A percentile compares a stretch with the other conserved stretches of the same genome.
phyloP scores from a whole-genome alignment of 2,888 invertebrate species.

The Xanthorhoe designata region DNA sequence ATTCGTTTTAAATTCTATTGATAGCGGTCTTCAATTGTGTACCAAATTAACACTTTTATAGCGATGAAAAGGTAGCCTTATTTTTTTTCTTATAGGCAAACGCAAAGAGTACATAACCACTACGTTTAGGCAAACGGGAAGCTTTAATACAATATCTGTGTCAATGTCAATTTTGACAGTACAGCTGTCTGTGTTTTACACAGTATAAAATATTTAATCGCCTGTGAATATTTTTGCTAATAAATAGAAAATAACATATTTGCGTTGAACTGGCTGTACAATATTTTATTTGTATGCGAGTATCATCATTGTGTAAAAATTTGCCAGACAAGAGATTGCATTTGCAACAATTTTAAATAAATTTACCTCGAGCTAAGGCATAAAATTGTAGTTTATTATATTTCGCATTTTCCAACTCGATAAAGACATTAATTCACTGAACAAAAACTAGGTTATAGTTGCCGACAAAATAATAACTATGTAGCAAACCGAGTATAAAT shows the following conservation, averaged over 20 bases:
- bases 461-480: conserved; percentile 9
- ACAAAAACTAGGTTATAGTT: neutral
- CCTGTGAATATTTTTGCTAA: no score
- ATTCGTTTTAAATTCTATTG: conserved; percentile 43
- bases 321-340: no score
- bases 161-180: neutral
- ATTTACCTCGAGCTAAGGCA: neutral
- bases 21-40: conserved; percentile 35
- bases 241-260: no score
- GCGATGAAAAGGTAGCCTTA: conserved; percentile 15
- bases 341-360: no score
- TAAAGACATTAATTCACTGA: neutral
- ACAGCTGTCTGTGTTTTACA: neutral
- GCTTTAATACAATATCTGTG: neutral
- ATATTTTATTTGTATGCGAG: no score
- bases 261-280: no score
- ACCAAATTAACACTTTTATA: conserved; percentile 34
- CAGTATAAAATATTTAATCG: no score
- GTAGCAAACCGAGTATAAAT: conserved; percentile 11
- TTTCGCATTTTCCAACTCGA: neutral
- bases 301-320: no score
- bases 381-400: neutral
- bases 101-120: no score
- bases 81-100: conserved; percentile 5
- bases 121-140: no score